These are phyloP conservation scores for Eustalomyia histrio DNA, from an alignment of 2,888 invertebrate species.

Conservation along the genomic window DNA sequence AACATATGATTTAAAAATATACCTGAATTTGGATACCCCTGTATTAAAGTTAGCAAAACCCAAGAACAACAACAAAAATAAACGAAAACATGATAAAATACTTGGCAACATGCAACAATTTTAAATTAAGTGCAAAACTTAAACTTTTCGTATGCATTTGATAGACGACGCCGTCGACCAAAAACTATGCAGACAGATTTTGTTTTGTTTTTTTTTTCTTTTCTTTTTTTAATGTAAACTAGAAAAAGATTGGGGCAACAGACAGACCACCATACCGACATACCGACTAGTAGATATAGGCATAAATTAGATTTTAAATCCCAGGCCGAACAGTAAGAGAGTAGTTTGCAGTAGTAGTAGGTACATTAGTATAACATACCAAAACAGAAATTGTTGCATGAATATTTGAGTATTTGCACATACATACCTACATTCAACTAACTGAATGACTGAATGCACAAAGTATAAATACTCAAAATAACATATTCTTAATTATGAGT, in stretches of 20 bases:
- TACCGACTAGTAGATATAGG: constrained; percentile 41
- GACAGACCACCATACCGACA: constrained; percentile 42
- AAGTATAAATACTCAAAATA: too few species aligned
- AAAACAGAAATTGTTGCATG: constrained; percentile 14
- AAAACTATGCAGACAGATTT: constrained; percentile 62
- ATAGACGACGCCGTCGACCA: constrained; percentile 62
- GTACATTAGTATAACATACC: neutral
- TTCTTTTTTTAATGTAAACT: constrained; percentile 32
- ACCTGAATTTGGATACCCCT: neutral
- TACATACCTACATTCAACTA: too few species aligned
- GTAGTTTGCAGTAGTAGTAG: constrained; percentile 13
- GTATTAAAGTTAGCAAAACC: neutral
- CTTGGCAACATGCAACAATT: constrained; percentile 65
- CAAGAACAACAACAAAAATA: too few species aligned
- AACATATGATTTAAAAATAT: too few species aligned
- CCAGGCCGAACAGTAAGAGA: constrained; percentile 30
- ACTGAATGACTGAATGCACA: too few species aligned
- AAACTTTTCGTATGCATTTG: constrained; percentile 55
- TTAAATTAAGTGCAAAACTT: constrained; percentile 62
- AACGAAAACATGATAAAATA: constrained; percentile 57
- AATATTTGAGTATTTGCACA: too few species aligned
- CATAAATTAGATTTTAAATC: constrained; percentile 55
- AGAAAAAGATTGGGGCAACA: constrained; percentile 51
- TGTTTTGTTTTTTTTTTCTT: constrained; percentile 37
- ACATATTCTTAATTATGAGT: too few species aligned